A percentile compares a stretch with the other conserved stretches of the same genome.
These are phyloP conservation scores for Prolemur simus DNA, from an alignment of 2,113 vertebrate species.

Conservation along the genomic window DNA sequence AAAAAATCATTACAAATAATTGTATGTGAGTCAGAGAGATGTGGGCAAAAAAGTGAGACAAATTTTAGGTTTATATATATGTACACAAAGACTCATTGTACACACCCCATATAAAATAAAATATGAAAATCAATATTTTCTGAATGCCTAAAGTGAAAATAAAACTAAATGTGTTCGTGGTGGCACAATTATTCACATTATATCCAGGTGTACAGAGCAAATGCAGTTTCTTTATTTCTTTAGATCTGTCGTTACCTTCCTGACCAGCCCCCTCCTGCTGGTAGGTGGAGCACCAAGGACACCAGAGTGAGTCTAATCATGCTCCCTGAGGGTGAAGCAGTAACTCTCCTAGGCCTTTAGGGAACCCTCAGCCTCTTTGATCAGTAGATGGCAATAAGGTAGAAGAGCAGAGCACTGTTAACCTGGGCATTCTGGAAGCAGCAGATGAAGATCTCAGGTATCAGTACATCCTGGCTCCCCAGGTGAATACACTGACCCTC, in stretches of 20 bases:
- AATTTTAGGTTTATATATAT: background rate
- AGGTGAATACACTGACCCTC: background rate
- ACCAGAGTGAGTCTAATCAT: too few relatives aligned
- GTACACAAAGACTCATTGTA: background rate
- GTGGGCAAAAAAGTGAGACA: background rate
- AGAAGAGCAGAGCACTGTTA: background rate
- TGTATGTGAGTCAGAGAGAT: background rate
- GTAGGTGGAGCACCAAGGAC: background rate
- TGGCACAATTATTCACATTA: background rate
- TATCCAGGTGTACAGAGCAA: background rate
- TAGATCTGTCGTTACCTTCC: background rate
- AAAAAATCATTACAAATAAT: background rate
- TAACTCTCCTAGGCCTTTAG: background rate
- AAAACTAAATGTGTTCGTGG: background rate
- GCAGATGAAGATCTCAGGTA: too few relatives aligned
- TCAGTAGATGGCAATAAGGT: too few relatives aligned
- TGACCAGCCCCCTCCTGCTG: too few relatives aligned
- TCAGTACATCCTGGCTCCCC: background rate
- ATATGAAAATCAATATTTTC: background rate
- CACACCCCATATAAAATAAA: background rate
- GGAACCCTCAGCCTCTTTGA: background rate
- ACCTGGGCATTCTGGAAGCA: background rate
- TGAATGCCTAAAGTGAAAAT: background rate
- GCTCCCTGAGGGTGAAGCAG: rapidly evolving
- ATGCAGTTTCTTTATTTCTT: background rate